A percentile compares a stretch with the other conserved stretches of the same genome.
Conservation (phyloP, 2,797 vertebrate species). For the Hydrolagus colliei region DNA sequence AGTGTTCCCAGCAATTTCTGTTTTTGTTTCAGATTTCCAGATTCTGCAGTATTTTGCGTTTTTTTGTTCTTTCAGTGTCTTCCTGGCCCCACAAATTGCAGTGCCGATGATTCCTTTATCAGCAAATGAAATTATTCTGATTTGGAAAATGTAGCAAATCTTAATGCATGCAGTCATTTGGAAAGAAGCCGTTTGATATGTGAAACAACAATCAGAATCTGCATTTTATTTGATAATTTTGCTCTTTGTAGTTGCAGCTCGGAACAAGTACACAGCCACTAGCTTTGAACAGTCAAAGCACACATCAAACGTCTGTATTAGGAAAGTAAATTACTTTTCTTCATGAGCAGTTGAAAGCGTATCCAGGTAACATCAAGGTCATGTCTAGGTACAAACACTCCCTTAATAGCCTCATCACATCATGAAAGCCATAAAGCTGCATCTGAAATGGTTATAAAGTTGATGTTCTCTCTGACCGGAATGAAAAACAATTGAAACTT, state of each 20-base stretch:
- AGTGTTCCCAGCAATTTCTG: too few species aligned
- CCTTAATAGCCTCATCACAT: constrained; percentile 14
- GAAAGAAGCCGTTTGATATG: not conserved
- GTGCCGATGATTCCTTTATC: too few species aligned
- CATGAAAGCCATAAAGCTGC: not conserved
- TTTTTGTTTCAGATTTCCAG: too few species aligned
- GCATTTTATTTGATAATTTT: not conserved
- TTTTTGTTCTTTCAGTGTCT: too few species aligned
- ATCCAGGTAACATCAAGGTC: constrained; percentile 29
- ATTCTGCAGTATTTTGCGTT: too few species aligned
- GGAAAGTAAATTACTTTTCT: constrained; percentile 11
- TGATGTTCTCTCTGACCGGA: not conserved
- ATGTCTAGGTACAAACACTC: constrained; percentile 22
- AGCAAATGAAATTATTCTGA: not conserved
- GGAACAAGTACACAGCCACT: constrained; percentile 1
- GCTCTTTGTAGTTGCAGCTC: not conserved
- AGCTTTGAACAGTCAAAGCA: constrained; percentile 2
- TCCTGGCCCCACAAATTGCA: too few species aligned
- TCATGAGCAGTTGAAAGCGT: not conserved
- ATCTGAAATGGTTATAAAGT: constrained; percentile 17
- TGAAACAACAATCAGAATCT: not conserved
- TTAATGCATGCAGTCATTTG: not conserved
- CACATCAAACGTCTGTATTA: constrained; percentile 4
- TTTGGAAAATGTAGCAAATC: not conserved
- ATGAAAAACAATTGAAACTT: not conserved